Conservation (phyloP, 2,797 vertebrate genomes). For the Ctenopoma kingsleyae region DNA sequence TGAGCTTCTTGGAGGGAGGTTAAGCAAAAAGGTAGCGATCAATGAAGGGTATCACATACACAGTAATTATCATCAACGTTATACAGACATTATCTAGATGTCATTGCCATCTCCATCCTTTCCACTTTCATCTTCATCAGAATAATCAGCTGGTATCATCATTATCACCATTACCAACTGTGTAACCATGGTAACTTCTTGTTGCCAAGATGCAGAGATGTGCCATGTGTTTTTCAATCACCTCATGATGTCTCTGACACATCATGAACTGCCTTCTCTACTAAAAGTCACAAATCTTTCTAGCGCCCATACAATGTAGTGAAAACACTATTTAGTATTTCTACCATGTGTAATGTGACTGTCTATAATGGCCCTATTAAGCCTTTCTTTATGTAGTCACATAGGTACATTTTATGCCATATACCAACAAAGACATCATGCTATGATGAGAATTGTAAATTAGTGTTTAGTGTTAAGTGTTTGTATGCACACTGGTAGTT, state of each 20-base stretch:
- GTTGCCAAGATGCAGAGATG: slow-evolving; percentile 48
- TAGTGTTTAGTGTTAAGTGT: too few relatives aligned
- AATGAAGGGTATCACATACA: slow-evolving; percentile 11
- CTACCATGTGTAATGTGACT: too few relatives aligned
- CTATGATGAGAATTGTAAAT: too few relatives aligned
- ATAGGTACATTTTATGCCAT: too few relatives aligned
- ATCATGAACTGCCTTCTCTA: neutral
- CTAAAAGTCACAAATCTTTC: neutral
- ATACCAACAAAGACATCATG: too few relatives aligned
- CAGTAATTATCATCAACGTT: slow-evolving; percentile 22
- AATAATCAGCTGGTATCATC: slow-evolving; percentile 48
- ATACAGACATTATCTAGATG: slow-evolving; percentile 10
- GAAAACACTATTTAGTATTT: neutral
- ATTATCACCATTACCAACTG: slow-evolving; percentile 22
- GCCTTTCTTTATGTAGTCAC: neutral
- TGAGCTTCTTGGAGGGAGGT: neutral
- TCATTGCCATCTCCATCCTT: slow-evolving; percentile 8
- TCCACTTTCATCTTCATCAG: slow-evolving; percentile 34
- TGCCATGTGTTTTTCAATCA: slow-evolving; percentile 36
- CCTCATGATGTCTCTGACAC: slow-evolving; percentile 14
- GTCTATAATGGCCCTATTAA: too few relatives aligned
- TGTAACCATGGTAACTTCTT: slow-evolving; percentile 58
- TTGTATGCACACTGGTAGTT: too few relatives aligned
- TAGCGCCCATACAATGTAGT: neutral
- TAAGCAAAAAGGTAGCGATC: slow-evolving; percentile 4